Evolutionary conservation across 2,113 vertebrate genomes (phyloP).

Genomic region (Lepus americanus): DNA sequence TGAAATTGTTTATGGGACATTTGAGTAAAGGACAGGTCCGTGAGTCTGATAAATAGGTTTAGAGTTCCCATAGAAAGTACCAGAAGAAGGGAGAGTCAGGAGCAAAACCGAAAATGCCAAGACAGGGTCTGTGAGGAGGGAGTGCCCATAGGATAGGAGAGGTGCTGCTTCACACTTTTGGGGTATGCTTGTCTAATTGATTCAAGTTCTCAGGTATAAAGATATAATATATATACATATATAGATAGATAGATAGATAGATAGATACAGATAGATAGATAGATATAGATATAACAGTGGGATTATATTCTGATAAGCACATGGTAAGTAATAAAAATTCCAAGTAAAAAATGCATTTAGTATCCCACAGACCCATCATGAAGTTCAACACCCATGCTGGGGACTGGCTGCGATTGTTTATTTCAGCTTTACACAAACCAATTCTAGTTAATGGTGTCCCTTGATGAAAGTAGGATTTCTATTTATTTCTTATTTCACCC

Average conservation of each 20-base stretch:
- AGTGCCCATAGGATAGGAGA: background rate
- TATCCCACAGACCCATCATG: too few relatives aligned
- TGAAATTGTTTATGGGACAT: background rate
- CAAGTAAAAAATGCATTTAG: too few relatives aligned
- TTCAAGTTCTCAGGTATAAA: background rate
- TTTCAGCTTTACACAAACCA: background rate
- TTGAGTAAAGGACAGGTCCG: background rate
- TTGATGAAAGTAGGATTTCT: background rate
- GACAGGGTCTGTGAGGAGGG: background rate
- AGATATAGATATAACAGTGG: too few relatives aligned
- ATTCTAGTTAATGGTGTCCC: background rate
- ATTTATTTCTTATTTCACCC: conserved; percentile 35
- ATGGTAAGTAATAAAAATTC: too few relatives aligned
- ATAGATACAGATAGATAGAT: too few relatives aligned
- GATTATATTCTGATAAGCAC: too few relatives aligned
- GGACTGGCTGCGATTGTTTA: background rate
- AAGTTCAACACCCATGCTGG: too few relatives aligned
- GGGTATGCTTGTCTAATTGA: background rate
- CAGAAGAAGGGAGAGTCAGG: background rate
- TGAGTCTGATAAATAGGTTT: background rate
- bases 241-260: too few relatives aligned
- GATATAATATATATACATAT: too few relatives aligned
- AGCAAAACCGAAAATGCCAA: background rate
- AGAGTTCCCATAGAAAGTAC: background rate
- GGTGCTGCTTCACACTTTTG: background rate